Percentiles rank a stretch among this genome's conserved stretches.
Conservation (phyloP, 2,888 invertebrate genomes). For the Brachyptera risi region DNA sequence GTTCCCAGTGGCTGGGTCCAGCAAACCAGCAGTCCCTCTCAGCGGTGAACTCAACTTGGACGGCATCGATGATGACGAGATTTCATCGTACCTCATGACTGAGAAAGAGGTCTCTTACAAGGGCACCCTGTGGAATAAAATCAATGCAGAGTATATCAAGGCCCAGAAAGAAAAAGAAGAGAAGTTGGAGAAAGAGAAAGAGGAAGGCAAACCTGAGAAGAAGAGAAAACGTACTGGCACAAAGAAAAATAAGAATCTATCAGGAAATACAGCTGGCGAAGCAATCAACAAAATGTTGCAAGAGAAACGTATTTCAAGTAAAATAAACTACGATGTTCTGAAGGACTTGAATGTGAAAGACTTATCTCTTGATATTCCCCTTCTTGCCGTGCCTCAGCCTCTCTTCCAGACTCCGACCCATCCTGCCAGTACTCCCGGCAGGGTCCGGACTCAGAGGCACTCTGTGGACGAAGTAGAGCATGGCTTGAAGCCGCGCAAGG, state of each 20-base stretch:
- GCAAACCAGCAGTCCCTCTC: conserved; percentile 37
- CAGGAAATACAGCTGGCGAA: conserved; percentile 69
- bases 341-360: conserved; percentile 62
- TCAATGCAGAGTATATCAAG: conserved; percentile 82
- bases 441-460: background rate
- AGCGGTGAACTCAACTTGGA: conserved; percentile 62
- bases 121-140: conserved; percentile 78
- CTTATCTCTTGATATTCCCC: background rate
- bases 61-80: conserved; percentile 82
- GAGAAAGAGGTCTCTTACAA: conserved; percentile 79
- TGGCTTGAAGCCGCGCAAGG: background rate
- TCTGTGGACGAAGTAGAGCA: background rate
- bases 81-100: conserved; percentile 79
- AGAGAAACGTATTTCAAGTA: conserved; percentile 92
- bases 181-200: conserved; percentile 70
- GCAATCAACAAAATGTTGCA: conserved; percentile 95
- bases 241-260: conserved; percentile 59
- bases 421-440: background rate
- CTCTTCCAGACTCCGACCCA: no score
- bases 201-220: conserved; percentile 82
- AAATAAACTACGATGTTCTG: conserved; percentile 97
- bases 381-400: background rate
- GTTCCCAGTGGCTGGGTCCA: conserved; percentile 30
- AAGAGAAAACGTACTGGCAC: conserved; percentile 66
- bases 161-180: conserved; percentile 85